Evolutionary conservation across 2,888 invertebrate species (phyloP).

Genomic region (Colletes collaris): DNA sequence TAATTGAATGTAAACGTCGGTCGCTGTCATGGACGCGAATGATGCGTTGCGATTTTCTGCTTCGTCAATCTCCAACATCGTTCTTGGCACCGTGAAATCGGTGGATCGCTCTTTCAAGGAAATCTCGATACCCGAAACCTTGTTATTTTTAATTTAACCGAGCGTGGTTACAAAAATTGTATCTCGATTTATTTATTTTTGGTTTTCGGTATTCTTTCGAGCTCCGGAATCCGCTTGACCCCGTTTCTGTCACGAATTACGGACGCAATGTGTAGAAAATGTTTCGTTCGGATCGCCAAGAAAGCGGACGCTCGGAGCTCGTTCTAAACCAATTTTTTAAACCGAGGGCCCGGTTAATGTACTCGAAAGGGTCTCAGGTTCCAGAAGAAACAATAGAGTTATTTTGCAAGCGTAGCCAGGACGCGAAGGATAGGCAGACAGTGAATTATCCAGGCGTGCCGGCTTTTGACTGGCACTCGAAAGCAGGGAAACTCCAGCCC

Average conservation of each 20-base stretch:
- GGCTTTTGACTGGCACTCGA: constrained; percentile 42
- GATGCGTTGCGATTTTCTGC: constrained; percentile 8
- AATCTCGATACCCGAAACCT: neutral
- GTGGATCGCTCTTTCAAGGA: neutral
- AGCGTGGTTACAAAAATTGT: no score
- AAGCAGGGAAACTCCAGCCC: constrained; percentile 25
- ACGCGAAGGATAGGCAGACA: neutral
- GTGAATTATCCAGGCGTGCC: constrained; percentile 23
- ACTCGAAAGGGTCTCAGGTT: neutral
- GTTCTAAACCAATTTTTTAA: no score
- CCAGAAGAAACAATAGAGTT: neutral
- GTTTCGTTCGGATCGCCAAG: no score
- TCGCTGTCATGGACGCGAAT: constrained; percentile 12
- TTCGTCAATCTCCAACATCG: neutral
- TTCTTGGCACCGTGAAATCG: neutral
- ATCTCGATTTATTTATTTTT: no score
- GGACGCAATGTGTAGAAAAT: no score
- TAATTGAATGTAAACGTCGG: constrained; percentile 45
- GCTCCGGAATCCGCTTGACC: no score
- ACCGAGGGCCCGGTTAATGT: neutral
- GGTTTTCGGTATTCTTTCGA: no score
- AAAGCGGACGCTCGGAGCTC: no score
- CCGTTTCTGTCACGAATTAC: no score
- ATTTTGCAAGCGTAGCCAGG: neutral
- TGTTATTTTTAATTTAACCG: no score